Percentiles rank a stretch among this genome's conserved stretches.
Conservation (phyloP, 2,888 invertebrate species). For the Anagyrus pseudococci region DNA sequence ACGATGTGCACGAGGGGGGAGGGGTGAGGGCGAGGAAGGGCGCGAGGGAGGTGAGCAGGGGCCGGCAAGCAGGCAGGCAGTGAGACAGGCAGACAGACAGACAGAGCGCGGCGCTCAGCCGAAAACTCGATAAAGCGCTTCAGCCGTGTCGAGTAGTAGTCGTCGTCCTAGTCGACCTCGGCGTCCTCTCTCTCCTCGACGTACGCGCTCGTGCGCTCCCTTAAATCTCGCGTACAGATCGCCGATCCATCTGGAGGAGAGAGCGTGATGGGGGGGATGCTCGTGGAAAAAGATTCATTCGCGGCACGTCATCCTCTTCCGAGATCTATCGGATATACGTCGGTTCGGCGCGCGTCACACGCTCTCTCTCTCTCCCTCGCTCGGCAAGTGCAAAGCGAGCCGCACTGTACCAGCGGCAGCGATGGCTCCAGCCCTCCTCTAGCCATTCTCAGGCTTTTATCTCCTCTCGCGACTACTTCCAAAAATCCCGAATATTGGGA, state of each 20-base stretch:
- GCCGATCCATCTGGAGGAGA: constrained; percentile 10
- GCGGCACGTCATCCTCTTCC: constrained; percentile 39
- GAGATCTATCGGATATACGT: constrained; percentile 42
- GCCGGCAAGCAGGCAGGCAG: constrained; percentile 10
- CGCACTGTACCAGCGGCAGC: no score
- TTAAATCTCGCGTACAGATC: no score
- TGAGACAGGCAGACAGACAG: no score
- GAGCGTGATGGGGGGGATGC: neutral
- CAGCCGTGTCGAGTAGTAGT: constrained; percentile 16
- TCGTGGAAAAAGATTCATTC: constrained; percentile 36
- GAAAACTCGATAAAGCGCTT: constrained; percentile 25
- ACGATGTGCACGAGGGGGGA: no score
- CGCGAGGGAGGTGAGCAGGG: constrained; percentile 15
- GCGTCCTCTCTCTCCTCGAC: neutral
- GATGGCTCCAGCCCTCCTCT: no score
- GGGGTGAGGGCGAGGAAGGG: neutral
- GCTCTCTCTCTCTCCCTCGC: neutral
- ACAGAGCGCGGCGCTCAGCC: constrained; percentile 26
- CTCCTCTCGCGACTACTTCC: no score
- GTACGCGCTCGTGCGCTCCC: neutral
- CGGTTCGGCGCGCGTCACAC: constrained; percentile 21
- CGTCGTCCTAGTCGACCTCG: neutral
- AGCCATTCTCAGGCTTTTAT: no score
- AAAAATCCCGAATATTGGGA: no score
- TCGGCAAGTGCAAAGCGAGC: constrained; percentile 42